A percentile compares a stretch with the other conserved stretches of the same genome.
Conservation (phyloP, 2,888 invertebrate species). For the Neuroscelio doddi region DNA sequence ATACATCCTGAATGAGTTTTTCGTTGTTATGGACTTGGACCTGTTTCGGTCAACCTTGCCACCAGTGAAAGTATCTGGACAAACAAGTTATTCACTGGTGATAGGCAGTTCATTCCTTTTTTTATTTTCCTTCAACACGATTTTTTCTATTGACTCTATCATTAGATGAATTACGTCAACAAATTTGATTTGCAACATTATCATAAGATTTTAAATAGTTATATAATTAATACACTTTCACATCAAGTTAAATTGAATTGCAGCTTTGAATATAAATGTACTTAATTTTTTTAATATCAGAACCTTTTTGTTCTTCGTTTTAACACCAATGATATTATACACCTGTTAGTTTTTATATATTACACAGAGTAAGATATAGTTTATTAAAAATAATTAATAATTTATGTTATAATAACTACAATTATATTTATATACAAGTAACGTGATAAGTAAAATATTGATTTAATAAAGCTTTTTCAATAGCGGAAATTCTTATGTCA, state of each 20-base stretch:
- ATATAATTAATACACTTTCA: background rate
- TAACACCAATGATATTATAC: too few species aligned
- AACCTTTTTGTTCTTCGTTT: too few species aligned
- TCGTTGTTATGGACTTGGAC: conserved; percentile 6
- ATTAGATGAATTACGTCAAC: background rate
- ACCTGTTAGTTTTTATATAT: too few species aligned
- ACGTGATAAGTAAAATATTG: too few species aligned
- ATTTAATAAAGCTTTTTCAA: background rate
- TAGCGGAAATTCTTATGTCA: background rate
- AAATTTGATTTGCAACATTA: background rate
- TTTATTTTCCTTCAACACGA: too few species aligned
- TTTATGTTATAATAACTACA: too few species aligned
- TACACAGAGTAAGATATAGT: too few species aligned
- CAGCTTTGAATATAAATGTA: background rate
- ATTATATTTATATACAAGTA: too few species aligned
- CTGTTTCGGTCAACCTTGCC: conserved; percentile 15
- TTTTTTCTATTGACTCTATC: background rate
- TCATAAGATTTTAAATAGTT: background rate
- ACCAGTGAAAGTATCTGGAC: conserved; percentile 13
- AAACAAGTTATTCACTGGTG: conserved; percentile 5
- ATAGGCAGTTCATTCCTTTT: too few species aligned
- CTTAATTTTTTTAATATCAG: too few species aligned
- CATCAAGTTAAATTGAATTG: background rate
- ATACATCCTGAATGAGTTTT: background rate
- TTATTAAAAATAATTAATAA: too few species aligned